Conservation (phyloP, 2,888 invertebrate genomes). For the Syrphus vitripennis region DNA sequence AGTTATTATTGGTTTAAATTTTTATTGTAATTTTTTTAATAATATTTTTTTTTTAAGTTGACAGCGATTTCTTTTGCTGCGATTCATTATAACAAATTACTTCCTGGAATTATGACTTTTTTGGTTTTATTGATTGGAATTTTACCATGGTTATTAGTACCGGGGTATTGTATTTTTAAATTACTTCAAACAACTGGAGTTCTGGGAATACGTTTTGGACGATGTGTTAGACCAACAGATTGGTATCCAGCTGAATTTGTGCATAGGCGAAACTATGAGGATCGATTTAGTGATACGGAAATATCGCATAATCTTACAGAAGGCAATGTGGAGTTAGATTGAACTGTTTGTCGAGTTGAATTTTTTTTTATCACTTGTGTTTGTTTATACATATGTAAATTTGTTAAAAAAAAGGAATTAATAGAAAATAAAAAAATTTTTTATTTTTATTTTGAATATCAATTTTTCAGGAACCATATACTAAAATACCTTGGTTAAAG, state of each 20-base stretch:
- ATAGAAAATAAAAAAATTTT: too few species aligned
- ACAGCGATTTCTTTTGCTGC: background rate
- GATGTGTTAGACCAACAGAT: conserved; percentile 77
- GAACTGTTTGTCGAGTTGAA: background rate
- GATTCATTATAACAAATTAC: background rate
- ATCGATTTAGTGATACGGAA: conserved; percentile 76
- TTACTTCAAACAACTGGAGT: conserved; percentile 75
- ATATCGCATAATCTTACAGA: conserved; percentile 76
- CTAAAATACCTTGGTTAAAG: too few species aligned
- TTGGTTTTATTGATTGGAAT: conserved; percentile 72
- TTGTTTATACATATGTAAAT: too few species aligned
- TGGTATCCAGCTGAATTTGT: conserved; percentile 78
- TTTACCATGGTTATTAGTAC: conserved; percentile 76
- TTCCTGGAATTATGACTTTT: conserved; percentile 7
- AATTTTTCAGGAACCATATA: too few species aligned
- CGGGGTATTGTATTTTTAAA: conserved; percentile 75
- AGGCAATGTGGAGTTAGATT: background rate
- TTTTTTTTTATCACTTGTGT: too few species aligned
- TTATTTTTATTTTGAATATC: too few species aligned
- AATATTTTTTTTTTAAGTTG: background rate
- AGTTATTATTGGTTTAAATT: too few species aligned
- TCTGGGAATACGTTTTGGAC: conserved; percentile 74
- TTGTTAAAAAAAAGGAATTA: too few species aligned
- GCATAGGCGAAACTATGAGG: conserved; percentile 77
- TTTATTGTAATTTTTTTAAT: background rate